Base-by-base conservation (phyloP, 2,113 vertebrate genomes). In the Paracanthobrama guichenoti region DNA sequence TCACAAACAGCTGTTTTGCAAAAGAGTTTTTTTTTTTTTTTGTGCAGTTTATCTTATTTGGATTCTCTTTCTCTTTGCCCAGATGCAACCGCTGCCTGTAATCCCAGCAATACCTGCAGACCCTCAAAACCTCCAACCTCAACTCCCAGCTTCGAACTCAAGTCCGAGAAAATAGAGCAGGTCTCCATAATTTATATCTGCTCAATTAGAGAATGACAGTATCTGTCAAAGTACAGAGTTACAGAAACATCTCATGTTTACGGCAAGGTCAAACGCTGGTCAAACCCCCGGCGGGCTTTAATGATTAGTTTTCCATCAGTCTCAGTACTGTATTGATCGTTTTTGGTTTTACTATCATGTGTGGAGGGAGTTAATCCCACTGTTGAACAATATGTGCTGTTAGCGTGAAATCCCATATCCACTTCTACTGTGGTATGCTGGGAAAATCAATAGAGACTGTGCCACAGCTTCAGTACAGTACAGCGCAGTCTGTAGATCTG, bases 131-230 rank as follows among this genome's bases (percentile, higher is more conserved):
- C 77, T 76, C 67, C 92, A 76, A 91, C 90, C 66, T 87, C 93
- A 71, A 92, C 88, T 75, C 90, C 89, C 5, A 90, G 88, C 88
- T 42, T 90, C 89, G 93, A 92, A 62, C 88, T 97, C 84, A 95
- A 93, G 90, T 90, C 94, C 85, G 96, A 97, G 78, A 94, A 94
- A 62, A 86, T 96, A 87, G 95, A 97, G 88, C 96, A 95, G 96
- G 97, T 98, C 91, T 94, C 28, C 12, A 48, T 39, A 50, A 69
- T 55, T 35, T 7, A n/a, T 13, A 44, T 62, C 39, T 11, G 39
- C 5, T 62, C 12, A 79, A 44, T 62, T 79, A 26, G 39, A 46
- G 39, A 72, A 24, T 24, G 12, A 42, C 11, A 7, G 12, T 50
- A 9, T 48, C 71, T 74, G n/a, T 75, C 55, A 3, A 59, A 44